Evolutionary conservation across 1,140 invertebrate genomes (phyloP).

Genomic region (Nylanderia fulva): DNA sequence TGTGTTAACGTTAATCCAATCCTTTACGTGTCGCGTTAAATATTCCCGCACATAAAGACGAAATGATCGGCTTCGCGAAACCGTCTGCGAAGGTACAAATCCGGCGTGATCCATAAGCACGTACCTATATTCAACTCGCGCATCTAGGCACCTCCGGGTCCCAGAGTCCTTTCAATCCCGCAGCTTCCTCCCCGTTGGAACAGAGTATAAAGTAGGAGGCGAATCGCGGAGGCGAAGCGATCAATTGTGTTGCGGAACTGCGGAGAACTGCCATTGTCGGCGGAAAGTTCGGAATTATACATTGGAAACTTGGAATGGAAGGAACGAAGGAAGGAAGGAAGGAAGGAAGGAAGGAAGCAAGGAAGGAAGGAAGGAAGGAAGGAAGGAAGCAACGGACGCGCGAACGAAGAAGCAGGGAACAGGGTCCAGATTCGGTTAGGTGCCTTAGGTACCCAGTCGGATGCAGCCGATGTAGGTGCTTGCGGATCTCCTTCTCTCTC

Average conservation of each 20-base stretch:
- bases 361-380: conserved; percentile 57
- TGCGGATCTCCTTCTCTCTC: conserved; percentile 1
- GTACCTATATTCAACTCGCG: conserved; percentile 29
- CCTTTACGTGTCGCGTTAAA: conserved; percentile 13
- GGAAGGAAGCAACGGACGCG: background rate
- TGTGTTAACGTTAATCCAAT: background rate
- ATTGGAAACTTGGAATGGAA: conserved; percentile 82
- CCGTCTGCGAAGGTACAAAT: conserved; percentile 6
- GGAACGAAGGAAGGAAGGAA: conserved; percentile 73
- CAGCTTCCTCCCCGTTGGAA: conserved; percentile 8
- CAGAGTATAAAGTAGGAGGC: conserved; percentile 49
- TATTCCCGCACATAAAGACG: background rate
- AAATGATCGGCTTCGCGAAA: conserved; percentile 5
- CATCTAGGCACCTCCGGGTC: conserved; percentile 38
- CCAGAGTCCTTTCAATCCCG: conserved; percentile 62
- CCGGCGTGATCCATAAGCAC: conserved; percentile 25
- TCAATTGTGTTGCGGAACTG: conserved; percentile 83
- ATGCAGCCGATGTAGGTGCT: conserved; percentile 54
- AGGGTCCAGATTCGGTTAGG: conserved; percentile 65
- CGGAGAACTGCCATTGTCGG: conserved; percentile 81
- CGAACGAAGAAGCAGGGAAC: conserved; percentile 29
- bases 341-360: conserved; percentile 66
- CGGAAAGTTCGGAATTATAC: conserved; percentile 83
- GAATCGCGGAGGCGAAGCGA: conserved; percentile 76
- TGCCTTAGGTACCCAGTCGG: conserved; percentile 64